phyloP scores from a whole-genome alignment of 2,113 vertebrate species.

The Bujurquina vittata region DNA sequence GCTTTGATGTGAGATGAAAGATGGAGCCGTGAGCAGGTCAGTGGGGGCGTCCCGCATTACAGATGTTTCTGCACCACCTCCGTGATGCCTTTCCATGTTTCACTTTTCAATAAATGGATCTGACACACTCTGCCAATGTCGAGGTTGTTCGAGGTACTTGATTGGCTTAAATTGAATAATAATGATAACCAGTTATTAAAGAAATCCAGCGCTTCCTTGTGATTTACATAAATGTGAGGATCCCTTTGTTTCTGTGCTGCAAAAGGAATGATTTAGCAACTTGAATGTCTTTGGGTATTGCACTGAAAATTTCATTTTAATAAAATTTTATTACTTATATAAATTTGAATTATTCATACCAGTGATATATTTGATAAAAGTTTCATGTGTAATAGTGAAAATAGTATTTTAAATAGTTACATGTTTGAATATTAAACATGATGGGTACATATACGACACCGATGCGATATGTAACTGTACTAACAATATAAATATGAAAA shows the following conservation, averaged over 20 bases:
- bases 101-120: background rate
- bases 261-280: background rate
- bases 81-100: constrained; percentile 14
- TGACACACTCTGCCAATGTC: background rate
- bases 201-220: no score
- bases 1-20: constrained; percentile 51
- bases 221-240: background rate
- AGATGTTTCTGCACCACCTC: constrained; percentile 28
- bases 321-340: background rate
- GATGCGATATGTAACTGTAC: no score
- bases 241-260: background rate
- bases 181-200: background rate
- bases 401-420: no score
- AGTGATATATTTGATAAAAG: no score
- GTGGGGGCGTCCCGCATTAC: background rate
- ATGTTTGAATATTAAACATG: no score
- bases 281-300: background rate
- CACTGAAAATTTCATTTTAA: background rate
- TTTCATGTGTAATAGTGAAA: no score
- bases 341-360: background rate
- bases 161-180: background rate
- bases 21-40: constrained; percentile 8
- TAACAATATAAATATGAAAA: no score
- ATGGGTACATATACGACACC: no score
- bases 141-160: background rate